Base-by-base conservation (phyloP, 2,888 invertebrate species). In the Tromatobia lineatoria region DNA sequence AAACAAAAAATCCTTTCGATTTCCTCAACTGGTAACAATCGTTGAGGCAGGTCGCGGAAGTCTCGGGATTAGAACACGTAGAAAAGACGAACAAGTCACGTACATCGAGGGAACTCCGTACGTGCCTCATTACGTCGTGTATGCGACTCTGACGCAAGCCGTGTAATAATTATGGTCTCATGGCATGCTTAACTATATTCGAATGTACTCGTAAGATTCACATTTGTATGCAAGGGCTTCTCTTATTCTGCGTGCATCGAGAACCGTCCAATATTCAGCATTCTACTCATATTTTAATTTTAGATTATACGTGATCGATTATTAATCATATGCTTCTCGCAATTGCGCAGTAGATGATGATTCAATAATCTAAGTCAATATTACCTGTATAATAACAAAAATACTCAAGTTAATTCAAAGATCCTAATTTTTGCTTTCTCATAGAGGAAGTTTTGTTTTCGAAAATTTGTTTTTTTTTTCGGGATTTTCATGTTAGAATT, bases 71-170 rank as follows among this genome's bases (percentile, higher is more conserved):
- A 23, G 20, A 66, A 79, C 70, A 71, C 66, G 79, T 80, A 66
- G 34, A 70, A 66, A 13, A 23, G 50, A 67, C 25, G 67, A 75
- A 69, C 75, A 50, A 73, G 85, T 80, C 86, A 83, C 82, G 82
- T 83, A 70, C 61, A 57, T 64, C 61, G 66, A 73, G 52, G 50
- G 45, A 42, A 52, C 59, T 75, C 77, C 67, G 82, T 69, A 78
- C 78, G 82, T 82, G 82, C 42, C 69, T 79, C 67, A 77, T 85
- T 82, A 79, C 71, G 42, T 57, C 64, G 70, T 59, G 59, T 79
- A 34, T 52, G 18, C n/a, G 25, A 11, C 67, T 69, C 59, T 13
- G 52, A 42, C 38, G 25, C 57, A 42, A 59, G 11, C 3, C 71
- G 25, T 18, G 20, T n/a, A 18, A 45, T 54, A 59, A 73, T 59